phyloP scores from a whole-genome alignment of 2,888 invertebrate species.

The Oasisia sp. region DNA sequence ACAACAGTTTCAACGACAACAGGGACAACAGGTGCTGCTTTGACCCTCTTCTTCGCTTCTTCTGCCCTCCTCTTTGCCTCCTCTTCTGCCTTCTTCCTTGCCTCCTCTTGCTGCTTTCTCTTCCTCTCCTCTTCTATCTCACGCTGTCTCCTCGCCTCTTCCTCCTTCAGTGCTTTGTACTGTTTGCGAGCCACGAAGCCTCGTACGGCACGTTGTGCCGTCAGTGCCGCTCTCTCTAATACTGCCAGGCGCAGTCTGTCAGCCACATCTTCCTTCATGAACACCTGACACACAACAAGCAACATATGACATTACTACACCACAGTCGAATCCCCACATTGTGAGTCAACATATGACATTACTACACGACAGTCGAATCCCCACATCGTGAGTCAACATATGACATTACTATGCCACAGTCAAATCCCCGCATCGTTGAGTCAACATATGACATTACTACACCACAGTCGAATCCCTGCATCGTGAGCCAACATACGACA shows the following conservation, averaged over 20 bases:
- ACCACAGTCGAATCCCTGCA: no score
- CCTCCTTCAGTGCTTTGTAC: not conserved
- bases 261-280: not conserved
- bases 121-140: not conserved
- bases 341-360: no score
- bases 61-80: not conserved
- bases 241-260: not conserved
- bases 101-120: no score
- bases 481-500: no score
- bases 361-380: no score
- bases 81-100: not conserved
- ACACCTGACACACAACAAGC: not conserved
- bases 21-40: not conserved
- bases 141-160: not conserved
- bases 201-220: not conserved
- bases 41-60: not conserved
- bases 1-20: not conserved
- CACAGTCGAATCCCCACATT: no score
- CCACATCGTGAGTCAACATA: no score
- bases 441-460: no score
- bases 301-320: no score
- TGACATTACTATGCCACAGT: no score
- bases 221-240: not conserved
- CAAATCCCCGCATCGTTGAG: no score
- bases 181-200: not conserved